A percentile compares a stretch with the other conserved stretches of the same genome.
Evolutionary conservation across 2,113 vertebrate genomes (phyloP).

Genomic region (Dromas ardeola): DNA sequence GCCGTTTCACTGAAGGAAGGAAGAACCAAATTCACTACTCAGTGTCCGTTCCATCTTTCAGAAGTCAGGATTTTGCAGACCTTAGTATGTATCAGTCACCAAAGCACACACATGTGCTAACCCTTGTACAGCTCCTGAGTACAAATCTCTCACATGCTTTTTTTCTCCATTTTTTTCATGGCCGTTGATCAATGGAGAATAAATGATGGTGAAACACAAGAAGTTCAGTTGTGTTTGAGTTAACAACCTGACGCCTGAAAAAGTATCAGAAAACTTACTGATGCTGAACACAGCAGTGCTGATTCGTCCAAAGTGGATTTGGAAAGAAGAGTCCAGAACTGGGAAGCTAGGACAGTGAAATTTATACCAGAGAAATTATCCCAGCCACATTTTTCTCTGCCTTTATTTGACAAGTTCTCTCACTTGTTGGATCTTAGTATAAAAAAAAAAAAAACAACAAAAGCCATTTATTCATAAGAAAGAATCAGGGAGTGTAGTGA

Average conservation of each 20-base stretch:
- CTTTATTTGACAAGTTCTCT: background rate
- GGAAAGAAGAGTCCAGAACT: background rate
- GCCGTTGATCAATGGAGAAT: background rate
- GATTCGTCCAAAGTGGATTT: background rate
- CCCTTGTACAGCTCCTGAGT: background rate
- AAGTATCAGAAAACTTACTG: background rate
- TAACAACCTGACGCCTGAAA: background rate
- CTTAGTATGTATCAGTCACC: background rate
- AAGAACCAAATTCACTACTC: background rate
- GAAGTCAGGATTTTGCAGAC: background rate
- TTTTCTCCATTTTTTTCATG: background rate
- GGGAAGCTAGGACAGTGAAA: background rate
- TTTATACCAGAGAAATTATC: background rate
- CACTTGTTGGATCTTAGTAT: too few relatives aligned
- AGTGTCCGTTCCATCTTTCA: background rate
- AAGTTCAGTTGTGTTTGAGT: background rate
- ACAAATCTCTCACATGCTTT: background rate
- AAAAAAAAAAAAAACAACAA: background rate
- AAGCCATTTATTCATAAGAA: background rate
- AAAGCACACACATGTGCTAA: background rate
- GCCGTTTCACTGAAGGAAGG: background rate
- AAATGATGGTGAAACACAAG: background rate
- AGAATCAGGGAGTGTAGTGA: background rate
- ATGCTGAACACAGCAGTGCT: background rate
- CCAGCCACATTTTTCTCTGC: background rate